Conservation (phyloP, 2,888 invertebrate genomes). For the Melanargia galathea region DNA sequence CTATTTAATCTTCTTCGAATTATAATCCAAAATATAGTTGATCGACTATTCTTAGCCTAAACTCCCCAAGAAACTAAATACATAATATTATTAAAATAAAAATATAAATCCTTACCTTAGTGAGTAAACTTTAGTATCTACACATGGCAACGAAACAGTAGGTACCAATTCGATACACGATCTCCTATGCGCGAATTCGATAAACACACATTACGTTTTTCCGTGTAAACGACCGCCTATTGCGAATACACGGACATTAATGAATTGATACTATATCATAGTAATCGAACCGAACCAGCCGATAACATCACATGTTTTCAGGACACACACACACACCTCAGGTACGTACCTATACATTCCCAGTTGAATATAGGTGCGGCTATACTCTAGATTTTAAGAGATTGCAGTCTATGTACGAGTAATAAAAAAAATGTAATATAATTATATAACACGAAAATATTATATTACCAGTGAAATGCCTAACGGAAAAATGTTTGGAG, state of each 20-base stretch:
- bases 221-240: conserved; percentile 54
- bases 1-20: no score
- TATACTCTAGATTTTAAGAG: background rate
- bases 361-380: background rate
- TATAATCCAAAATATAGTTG: background rate
- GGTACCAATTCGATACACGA: conserved; percentile 34
- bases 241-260: conserved; percentile 60
- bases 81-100: background rate
- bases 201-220: conserved; percentile 22
- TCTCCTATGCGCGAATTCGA: conserved; percentile 28
- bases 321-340: conserved; percentile 2
- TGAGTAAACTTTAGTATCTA: background rate
- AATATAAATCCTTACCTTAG: background rate
- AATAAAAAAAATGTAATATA: no score
- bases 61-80: no score
- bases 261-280: conserved; percentile 59
- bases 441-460: no score
- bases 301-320: conserved; percentile 45
- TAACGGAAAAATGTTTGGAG: background rate
- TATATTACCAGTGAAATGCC: no score
- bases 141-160: no score
- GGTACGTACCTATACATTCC: background rate
- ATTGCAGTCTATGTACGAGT: background rate
- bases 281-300: conserved; percentile 44
- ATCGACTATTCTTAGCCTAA: background rate